A percentile compares a stretch with the other conserved stretches of the same genome.
These are phyloP conservation scores for Xylocopa sonorina DNA, from an alignment of 1,140 invertebrate genomes.

Conservation along the genomic window DNA sequence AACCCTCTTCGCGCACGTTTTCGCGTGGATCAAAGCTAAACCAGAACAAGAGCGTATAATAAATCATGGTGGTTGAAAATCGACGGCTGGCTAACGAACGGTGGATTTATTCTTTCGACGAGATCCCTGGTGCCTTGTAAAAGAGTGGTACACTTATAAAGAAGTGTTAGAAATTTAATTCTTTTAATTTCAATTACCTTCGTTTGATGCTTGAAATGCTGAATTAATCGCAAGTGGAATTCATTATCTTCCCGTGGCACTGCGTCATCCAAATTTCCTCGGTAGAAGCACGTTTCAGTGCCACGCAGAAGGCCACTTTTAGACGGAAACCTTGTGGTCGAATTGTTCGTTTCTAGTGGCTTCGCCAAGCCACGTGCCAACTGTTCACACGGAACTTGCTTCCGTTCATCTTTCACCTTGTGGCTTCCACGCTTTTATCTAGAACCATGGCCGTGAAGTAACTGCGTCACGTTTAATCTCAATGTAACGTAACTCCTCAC, in stretches of 20 bases:
- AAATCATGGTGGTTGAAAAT: not conserved
- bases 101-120: too few species aligned
- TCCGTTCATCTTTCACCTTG: not conserved
- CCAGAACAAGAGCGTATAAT: not conserved
- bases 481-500: too few species aligned
- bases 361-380: constrained; percentile 36
- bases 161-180: too few species aligned
- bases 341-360: constrained; percentile 38
- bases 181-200: too few species aligned
- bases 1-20: not conserved
- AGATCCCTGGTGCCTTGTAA: too few species aligned
- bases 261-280: not conserved
- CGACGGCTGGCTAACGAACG: too few species aligned
- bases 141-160: too few species aligned
- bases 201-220: too few species aligned
- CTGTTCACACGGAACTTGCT: constrained; percentile 29
- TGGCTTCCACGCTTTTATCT: constrained; percentile 7
- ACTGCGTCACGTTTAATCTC: too few species aligned
- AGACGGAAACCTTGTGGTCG: constrained; percentile 30
- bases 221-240: not conserved
- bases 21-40: not conserved
- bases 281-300: constrained; percentile 2
- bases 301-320: constrained; percentile 20
- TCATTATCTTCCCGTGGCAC: not conserved
- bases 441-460: not conserved